phyloP scores from a whole-genome alignment of 2,888 invertebrate species.

The Melanostoma scalare region DNA sequence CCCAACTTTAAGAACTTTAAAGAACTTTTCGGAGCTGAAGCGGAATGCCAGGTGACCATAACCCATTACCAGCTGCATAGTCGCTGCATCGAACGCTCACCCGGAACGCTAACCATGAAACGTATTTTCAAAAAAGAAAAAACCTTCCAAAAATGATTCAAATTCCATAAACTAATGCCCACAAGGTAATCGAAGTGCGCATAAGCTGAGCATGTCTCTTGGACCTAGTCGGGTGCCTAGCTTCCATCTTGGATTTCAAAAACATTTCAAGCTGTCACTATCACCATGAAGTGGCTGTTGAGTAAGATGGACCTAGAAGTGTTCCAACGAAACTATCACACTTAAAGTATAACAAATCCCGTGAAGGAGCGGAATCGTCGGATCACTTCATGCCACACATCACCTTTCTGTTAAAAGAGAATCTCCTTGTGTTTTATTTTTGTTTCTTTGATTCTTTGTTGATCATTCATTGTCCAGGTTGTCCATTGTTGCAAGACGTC shows the following conservation, averaged over 20 bases:
- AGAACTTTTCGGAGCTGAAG: too few species aligned
- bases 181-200: too few species aligned
- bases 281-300: slow-evolving; percentile 47
- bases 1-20: too few species aligned
- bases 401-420: slow-evolving; percentile 33
- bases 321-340: slow-evolving; percentile 65
- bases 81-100: too few species aligned
- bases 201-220: neutral
- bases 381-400: slow-evolving; percentile 39
- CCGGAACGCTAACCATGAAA: too few species aligned
- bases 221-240: neutral
- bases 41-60: too few species aligned
- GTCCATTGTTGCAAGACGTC: slow-evolving; percentile 68
- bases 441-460: slow-evolving; percentile 41
- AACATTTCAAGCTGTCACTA: slow-evolving; percentile 39
- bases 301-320: slow-evolving; percentile 41
- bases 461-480: slow-evolving; percentile 57
- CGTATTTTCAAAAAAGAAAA: too few species aligned
- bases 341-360: slow-evolving; percentile 53
- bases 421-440: slow-evolving; percentile 5
- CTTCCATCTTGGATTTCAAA: slow-evolving; percentile 15
- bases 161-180: too few species aligned
- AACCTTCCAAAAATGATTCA: too few species aligned
- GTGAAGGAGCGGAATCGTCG: slow-evolving; percentile 37
- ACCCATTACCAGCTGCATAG: too few species aligned